Conservation (phyloP, 1,140 invertebrate species). For the Heliconius nattereri region DNA sequence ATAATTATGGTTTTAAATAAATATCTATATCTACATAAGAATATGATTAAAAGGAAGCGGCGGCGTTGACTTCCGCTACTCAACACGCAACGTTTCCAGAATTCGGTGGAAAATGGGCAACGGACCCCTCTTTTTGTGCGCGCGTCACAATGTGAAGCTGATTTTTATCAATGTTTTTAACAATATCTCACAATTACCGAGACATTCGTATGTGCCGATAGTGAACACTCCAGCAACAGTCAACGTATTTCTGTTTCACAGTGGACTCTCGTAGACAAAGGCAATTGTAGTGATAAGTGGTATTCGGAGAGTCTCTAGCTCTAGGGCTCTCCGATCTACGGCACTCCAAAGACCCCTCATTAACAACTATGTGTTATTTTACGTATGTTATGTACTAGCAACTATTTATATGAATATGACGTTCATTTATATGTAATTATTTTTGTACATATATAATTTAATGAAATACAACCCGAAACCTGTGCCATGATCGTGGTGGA, state of each 20-base stretch:
- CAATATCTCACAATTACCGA: background rate
- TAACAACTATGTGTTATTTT: slow-evolving; percentile 21
- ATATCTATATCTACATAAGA: no score
- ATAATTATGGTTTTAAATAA: no score
- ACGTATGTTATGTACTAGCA: background rate
- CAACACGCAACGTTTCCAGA: no score
- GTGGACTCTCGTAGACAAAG: slow-evolving; percentile 34
- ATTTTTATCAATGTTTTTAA: background rate
- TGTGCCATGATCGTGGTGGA: no score
- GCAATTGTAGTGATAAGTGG: slow-evolving; percentile 37
- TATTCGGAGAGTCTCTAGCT: slow-evolving; percentile 32
- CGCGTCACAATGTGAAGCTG: no score
- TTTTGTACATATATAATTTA: no score
- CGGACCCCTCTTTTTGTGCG: no score
- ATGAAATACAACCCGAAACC: no score
- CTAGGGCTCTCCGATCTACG: slow-evolving; percentile 29
- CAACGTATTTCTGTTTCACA: slow-evolving; percentile 28
- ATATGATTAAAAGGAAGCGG: no score
- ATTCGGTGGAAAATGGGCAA: no score
- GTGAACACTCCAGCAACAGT: slow-evolving; percentile 20
- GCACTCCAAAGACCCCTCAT: slow-evolving; percentile 29
- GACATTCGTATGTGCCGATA: slow-evolving; percentile 2
- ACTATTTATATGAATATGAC: background rate
- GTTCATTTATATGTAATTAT: no score
- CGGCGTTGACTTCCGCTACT: no score